These are phyloP conservation scores for Strigamia crassipes DNA, from an alignment of 2,888 invertebrate species.

Conservation along the genomic window DNA sequence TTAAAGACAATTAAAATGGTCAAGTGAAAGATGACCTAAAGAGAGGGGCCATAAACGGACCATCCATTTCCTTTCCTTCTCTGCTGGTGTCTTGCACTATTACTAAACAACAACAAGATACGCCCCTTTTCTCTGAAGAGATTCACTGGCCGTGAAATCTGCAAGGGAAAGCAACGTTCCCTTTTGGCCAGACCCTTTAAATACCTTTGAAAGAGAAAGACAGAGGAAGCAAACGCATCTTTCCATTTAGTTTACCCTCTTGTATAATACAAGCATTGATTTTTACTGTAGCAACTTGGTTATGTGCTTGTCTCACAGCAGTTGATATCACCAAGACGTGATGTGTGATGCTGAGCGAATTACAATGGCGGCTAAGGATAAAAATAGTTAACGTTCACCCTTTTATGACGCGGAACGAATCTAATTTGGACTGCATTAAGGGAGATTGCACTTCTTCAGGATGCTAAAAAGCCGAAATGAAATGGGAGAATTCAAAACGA, in stretches of 20 bases:
- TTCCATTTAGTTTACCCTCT: constrained; percentile 42
- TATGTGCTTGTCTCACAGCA: constrained; percentile 40
- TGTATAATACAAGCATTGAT: constrained; percentile 35
- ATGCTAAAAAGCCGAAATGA: constrained; percentile 28
- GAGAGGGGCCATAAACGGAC: constrained; percentile 41
- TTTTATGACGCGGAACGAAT: constrained; percentile 42
- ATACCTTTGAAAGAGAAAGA: constrained; percentile 33
- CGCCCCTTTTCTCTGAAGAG: constrained; percentile 20
- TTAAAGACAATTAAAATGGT: constrained; percentile 45
- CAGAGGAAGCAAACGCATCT: constrained; percentile 17
- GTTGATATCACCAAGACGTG: constrained; percentile 38
- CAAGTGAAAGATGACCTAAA: constrained; percentile 38
- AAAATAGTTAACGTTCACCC: constrained; percentile 42
- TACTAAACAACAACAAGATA: constrained; percentile 23
- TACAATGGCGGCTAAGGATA: constrained; percentile 40
- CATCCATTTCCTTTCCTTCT: constrained; percentile 20
- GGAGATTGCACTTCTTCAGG: constrained; percentile 37
- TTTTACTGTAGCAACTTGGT: constrained; percentile 30
- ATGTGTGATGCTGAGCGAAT: constrained; percentile 42
- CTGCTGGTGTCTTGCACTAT: constrained; percentile 35
- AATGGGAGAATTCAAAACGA: constrained; percentile 33
- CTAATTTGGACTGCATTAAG: constrained; percentile 40
- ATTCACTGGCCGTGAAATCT: constrained; percentile 32
- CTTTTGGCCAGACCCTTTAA: constrained; percentile 23
- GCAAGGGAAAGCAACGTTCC: constrained; percentile 38